phyloP scores from a whole-genome alignment of 2,888 invertebrate species.

The Drosophila mimica region DNA sequence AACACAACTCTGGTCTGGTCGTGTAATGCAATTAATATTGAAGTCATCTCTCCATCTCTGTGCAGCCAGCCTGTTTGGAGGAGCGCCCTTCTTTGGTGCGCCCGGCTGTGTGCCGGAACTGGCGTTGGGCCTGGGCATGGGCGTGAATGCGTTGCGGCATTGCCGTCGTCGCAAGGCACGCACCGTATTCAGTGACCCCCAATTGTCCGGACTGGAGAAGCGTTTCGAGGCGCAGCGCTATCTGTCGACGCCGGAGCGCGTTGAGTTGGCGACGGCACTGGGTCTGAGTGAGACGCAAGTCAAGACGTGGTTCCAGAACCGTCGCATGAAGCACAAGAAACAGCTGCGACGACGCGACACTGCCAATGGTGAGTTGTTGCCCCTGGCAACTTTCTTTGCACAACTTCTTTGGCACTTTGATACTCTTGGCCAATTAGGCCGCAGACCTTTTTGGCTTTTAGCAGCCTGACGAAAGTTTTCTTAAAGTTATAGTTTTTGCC shows the following conservation, averaged over 20 bases:
- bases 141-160: conserved; percentile 91
- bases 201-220: conserved; percentile 94
- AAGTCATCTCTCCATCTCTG: conserved; percentile 6
- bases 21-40: conserved; percentile 64
- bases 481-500: conserved; percentile 48
- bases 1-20: conserved; percentile 27
- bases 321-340: conserved; percentile 98
- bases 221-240: conserved; percentile 96
- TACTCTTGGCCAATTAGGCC: conserved; percentile 56
- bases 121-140: conserved; percentile 85
- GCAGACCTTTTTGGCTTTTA: conserved; percentile 52
- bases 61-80: conserved; percentile 83
- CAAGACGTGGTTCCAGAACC: conserved; percentile 99
- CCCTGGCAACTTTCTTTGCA: conserved; percentile 48
- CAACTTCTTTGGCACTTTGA: conserved; percentile 47
- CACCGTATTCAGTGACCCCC: conserved; percentile 95
- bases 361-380: conserved; percentile 81
- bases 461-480: conserved; percentile 52
- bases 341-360: conserved; percentile 87
- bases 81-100: conserved; percentile 84
- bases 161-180: conserved; percentile 98
- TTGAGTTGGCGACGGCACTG: conserved; percentile 96
- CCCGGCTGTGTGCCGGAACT: conserved; percentile 84
- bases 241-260: conserved; percentile 97
- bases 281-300: conserved; percentile 98